A percentile compares a stretch with the other conserved stretches of the same genome.
These are phyloP conservation scores for Lynx canadensis DNA, from an alignment of 2,113 vertebrate genomes.

Conservation along the genomic window DNA sequence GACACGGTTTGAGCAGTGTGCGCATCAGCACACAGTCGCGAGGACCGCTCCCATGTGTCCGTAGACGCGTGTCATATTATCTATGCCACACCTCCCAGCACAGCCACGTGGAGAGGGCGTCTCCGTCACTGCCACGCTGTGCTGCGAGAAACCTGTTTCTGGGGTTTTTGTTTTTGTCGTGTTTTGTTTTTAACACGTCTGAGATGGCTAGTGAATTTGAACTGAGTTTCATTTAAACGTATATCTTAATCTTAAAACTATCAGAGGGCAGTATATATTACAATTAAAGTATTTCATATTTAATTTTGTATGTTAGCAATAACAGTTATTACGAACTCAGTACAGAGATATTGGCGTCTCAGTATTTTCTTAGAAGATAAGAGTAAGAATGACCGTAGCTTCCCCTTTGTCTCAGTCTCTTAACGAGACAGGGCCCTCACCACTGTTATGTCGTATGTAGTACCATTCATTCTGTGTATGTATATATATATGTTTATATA, in stretches of 20 bases:
- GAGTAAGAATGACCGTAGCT: neutral
- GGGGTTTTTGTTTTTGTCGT: neutral
- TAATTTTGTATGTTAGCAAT: neutral
- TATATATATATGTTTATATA: conserved; percentile 80
- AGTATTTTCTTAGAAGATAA: neutral
- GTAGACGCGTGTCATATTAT: accelerated
- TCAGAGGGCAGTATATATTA: conserved; percentile 56
- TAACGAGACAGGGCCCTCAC: conserved; percentile 68
- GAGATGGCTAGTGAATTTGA: conserved; percentile 41
- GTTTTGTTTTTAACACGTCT: neutral
- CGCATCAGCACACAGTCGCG: accelerated
- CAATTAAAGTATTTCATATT: conserved; percentile 6
- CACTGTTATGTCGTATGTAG: conserved; percentile 83
- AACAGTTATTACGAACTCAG: neutral
- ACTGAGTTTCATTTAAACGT: conserved; percentile 48
- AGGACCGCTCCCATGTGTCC: neutral
- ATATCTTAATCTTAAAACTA: neutral
- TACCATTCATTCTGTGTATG: conserved; percentile 85
- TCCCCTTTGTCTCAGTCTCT: neutral
- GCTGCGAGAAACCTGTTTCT: neutral
- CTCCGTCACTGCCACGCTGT: neutral
- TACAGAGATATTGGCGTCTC: neutral
- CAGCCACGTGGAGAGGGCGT: neutral
- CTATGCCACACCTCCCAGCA: accelerated
- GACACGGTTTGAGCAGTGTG: accelerated